phyloP scores from a whole-genome alignment of 2,113 vertebrate genomes.

The Danionella cerebrum region DNA sequence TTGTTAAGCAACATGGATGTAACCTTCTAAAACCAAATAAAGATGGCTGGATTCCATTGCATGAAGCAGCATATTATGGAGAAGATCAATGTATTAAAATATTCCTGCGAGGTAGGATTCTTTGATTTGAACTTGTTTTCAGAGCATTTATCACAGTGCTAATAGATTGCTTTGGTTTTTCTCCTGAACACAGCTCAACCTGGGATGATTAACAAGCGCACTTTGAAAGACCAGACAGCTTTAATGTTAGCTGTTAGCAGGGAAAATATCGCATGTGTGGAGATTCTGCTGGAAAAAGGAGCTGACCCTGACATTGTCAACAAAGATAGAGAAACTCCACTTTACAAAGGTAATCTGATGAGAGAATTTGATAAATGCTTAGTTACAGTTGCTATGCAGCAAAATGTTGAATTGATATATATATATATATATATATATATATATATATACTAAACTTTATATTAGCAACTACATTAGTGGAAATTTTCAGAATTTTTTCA shows the following conservation, averaged over 20 bases:
- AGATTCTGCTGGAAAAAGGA: constrained; percentile 66
- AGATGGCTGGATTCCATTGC: constrained; percentile 36
- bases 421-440: no score
- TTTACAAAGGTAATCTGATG: constrained; percentile 77
- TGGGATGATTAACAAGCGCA: constrained; percentile 67
- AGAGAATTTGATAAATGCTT: no score
- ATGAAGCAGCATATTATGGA: constrained; percentile 35
- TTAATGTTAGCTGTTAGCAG: constrained; percentile 68
- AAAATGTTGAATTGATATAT: no score
- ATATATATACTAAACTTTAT: no score
- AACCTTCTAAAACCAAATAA: constrained; percentile 29
- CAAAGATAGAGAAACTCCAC: constrained; percentile 71
- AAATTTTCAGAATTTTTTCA: no score
- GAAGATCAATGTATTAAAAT: constrained; percentile 27
- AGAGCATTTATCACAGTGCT: not conserved
- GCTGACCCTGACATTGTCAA: constrained; percentile 77
- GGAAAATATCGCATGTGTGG: constrained; percentile 66
- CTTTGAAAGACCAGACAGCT: constrained; percentile 70
- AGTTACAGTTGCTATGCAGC: no score
- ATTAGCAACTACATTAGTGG: no score
- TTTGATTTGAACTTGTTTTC: not conserved
- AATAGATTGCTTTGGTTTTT: not conserved
- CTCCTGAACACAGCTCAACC: constrained; percentile 61
- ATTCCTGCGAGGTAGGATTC: constrained; percentile 24
- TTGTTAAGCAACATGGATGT: constrained; percentile 21